Conservation (phyloP, 2,888 invertebrate species). For the Lasioglossum morio region DNA sequence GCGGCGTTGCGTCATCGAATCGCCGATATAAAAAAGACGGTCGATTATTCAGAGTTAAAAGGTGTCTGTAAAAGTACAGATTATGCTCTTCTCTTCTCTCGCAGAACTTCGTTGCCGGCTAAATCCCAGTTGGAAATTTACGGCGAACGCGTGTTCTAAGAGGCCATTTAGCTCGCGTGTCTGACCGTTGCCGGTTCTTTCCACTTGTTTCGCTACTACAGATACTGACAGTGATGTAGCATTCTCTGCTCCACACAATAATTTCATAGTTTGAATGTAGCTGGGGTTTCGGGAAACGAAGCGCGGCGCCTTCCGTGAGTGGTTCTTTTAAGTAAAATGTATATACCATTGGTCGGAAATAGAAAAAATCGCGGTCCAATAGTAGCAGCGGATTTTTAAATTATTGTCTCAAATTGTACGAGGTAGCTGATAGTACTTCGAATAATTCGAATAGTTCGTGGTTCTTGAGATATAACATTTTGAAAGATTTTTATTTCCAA, state of each 20-base stretch:
- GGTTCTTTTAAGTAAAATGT: neutral
- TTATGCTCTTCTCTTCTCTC: neutral
- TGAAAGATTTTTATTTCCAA: neutral
- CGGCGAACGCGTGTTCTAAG: conserved; percentile 4
- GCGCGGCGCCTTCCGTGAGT: no score
- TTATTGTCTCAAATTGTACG: neutral
- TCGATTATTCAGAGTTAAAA: neutral
- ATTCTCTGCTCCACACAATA: neutral
- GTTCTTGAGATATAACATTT: neutral
- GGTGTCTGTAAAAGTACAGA: neutral
- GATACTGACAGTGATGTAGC: neutral
- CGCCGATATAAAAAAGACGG: neutral
- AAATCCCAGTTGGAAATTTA: neutral
- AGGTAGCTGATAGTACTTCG: no score
- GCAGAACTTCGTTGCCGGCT: neutral
- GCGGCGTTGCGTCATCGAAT: neutral
- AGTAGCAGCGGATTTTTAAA: neutral
- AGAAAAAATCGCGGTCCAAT: neutral
- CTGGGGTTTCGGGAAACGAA: neutral
- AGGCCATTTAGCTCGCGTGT: conserved; percentile 15
- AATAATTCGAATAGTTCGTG: neutral
- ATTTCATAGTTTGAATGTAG: neutral
- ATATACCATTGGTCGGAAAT: neutral
- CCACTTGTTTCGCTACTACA: neutral
- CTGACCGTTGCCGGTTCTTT: neutral